Conservation (phyloP, 2,888 invertebrate species). For the Vannuccia rotundouncinata region DNA sequence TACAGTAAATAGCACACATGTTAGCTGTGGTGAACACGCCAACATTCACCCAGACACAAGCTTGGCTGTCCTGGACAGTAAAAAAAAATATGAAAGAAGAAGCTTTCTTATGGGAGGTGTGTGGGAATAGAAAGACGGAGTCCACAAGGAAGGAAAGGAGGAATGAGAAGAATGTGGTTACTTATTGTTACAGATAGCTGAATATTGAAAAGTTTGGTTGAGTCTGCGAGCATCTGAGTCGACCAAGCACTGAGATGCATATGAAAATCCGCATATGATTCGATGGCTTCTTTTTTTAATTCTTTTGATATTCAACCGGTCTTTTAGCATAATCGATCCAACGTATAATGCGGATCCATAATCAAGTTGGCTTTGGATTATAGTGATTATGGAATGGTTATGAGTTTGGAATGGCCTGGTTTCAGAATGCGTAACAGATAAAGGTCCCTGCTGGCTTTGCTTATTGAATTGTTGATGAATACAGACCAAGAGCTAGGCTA, state of each 20-base stretch:
- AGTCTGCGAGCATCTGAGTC: not conserved
- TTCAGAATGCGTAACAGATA: not conserved
- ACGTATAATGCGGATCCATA: not conserved
- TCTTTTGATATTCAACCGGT: not conserved
- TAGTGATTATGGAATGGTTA: not conserved
- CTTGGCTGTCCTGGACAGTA: too few relatives aligned
- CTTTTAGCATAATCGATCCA: not conserved
- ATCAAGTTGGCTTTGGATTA: not conserved
- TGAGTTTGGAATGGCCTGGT: not conserved
- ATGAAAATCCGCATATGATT: not conserved
- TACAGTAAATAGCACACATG: too few relatives aligned
- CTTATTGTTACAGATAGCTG: not conserved
- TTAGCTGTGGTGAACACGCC: too few relatives aligned
- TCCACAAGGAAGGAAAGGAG: not conserved
- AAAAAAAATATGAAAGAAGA: not conserved
- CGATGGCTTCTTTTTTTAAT: not conserved
- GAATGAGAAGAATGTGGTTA: not conserved
- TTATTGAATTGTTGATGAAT: not conserved
- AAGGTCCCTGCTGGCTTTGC: not conserved
- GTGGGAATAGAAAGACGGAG: not conserved
- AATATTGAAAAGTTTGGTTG: not conserved
- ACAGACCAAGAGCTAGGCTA: not conserved
- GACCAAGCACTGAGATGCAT: not conserved
- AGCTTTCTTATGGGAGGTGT: not conserved
- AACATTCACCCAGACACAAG: too few relatives aligned